Conservation (phyloP, 2,113 vertebrate genomes). For the Octodon degus region DNA sequence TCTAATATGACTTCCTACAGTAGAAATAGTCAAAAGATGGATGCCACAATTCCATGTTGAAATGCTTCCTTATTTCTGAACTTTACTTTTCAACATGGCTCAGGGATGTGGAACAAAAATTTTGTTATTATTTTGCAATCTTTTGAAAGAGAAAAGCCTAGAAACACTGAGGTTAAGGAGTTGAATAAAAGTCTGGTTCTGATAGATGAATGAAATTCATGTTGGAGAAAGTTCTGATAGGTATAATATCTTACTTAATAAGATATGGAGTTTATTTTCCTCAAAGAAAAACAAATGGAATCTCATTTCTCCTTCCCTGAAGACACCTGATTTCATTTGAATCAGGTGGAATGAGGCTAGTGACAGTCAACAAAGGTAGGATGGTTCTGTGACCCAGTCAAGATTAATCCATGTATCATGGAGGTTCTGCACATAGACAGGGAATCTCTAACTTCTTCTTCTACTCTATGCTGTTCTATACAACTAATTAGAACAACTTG, state of each 20-base stretch:
- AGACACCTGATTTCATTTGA: neutral
- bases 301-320: neutral
- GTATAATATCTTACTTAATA: neutral
- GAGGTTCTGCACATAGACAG: too few relatives aligned
- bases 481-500: neutral
- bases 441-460: neutral
- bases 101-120: neutral
- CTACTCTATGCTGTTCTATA: neutral
- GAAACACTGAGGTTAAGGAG: neutral
- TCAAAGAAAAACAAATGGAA: neutral
- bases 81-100: neutral
- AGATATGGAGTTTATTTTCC: neutral
- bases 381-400: neutral
- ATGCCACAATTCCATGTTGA: neutral
- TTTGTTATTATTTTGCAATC: neutral
- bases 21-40: neutral
- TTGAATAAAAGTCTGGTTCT: neutral
- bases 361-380: neutral
- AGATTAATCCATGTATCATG: neutral
- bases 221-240: neutral
- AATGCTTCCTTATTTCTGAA: neutral
- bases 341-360: neutral
- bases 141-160: conserved; percentile 23
- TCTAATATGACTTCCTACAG: neutral
- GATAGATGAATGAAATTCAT: neutral